These are phyloP conservation scores for Pinctada fucata DNA, from an alignment of 2,888 invertebrate species.

Conservation along the genomic window DNA sequence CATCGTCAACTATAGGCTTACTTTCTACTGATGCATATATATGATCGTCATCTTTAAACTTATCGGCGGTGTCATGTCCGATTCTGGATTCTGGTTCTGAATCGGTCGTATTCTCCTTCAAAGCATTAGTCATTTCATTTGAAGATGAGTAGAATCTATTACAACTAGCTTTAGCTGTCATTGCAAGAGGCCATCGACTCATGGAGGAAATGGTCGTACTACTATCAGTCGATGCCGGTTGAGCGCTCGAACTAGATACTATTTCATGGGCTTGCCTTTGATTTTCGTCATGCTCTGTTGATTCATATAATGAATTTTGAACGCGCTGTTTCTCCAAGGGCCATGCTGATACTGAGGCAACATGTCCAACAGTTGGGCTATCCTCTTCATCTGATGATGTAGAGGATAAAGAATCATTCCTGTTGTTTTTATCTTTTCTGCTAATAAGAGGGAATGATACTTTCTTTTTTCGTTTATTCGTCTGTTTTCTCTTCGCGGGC, in stretches of 20 bases:
- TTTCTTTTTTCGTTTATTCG: slow-evolving; percentile 39
- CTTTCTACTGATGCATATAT: neutral
- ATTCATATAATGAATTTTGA: slow-evolving; percentile 45
- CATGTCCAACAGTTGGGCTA: neutral
- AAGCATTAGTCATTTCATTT: neutral
- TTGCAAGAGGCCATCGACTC: slow-evolving; percentile 16
- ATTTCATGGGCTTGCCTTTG: slow-evolving; percentile 38
- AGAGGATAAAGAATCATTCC: slow-evolving; percentile 38
- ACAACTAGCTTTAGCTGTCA: slow-evolving; percentile 13
- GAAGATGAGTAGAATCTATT: slow-evolving; percentile 23
- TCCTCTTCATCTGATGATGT: slow-evolving; percentile 50
- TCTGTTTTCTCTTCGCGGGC: slow-evolving; percentile 44
- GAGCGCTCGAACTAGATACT: slow-evolving; percentile 7
- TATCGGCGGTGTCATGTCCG: neutral
- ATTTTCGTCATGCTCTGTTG: slow-evolving; percentile 42
- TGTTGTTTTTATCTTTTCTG: neutral
- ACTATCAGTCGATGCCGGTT: neutral
- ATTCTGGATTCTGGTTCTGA: neutral
- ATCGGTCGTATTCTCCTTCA: neutral
- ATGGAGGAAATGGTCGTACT: slow-evolving; percentile 5
- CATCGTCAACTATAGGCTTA: neutral
- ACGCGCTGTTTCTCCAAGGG: slow-evolving; percentile 47
- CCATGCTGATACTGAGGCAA: slow-evolving; percentile 42
- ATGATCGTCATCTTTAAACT: neutral
- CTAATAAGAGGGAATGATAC: slow-evolving; percentile 18